Evolutionary conservation across 1,140 invertebrate species (phyloP).

Genomic region (Gryllus bimaculatus): DNA sequence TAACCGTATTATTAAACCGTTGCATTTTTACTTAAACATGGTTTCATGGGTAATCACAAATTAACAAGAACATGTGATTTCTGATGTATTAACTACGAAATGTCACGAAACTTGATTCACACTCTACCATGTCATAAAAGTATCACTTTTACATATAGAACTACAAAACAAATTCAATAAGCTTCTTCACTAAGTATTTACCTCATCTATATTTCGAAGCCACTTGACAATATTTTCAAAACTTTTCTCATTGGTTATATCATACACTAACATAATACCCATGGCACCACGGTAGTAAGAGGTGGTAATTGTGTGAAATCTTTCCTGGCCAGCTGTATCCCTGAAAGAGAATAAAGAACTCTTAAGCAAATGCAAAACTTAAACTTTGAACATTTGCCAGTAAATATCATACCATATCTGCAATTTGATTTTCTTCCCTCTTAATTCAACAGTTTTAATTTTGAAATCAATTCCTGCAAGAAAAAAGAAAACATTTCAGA

Average conservation of each 20-base stretch:
- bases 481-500: conserved; percentile 26
- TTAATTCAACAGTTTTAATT: conserved; percentile 94
- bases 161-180: neutral
- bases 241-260: conserved; percentile 96
- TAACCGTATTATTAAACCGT: no score
- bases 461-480: conserved; percentile 95
- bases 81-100: no score
- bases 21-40: no score
- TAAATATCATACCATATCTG: conserved; percentile 79
- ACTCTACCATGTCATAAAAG: no score
- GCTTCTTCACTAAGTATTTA: conserved; percentile 29
- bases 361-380: neutral
- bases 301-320: conserved; percentile 95
- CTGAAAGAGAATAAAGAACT: conserved; percentile 36
- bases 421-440: conserved; percentile 96
- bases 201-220: conserved; percentile 95
- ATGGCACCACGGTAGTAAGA: conserved; percentile 96
- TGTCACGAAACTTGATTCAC: no score
- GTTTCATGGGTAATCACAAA: no score
- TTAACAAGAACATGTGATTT: no score
- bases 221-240: conserved; percentile 99
- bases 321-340: conserved; percentile 90
- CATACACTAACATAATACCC: conserved; percentile 98
- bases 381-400: no score
- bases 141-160: neutral